Base-by-base conservation (phyloP, 2,113 vertebrate species). In the Sardina pilchardus region DNA sequence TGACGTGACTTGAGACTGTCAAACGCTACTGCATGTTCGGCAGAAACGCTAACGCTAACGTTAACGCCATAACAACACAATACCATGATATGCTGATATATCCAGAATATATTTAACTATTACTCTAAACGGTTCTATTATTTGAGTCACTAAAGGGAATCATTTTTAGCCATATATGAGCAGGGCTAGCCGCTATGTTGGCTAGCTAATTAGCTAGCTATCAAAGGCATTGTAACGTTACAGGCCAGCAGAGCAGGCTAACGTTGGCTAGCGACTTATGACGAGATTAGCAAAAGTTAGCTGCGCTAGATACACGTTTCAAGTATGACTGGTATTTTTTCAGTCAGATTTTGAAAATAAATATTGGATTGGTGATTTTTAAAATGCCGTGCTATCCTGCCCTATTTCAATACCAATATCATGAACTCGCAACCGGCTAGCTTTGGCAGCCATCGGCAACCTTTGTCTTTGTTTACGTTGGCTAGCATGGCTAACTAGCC, bases 401-500 rank as follows among this genome's bases (percentile, higher is more conserved):
- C 53, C 53, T 24, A 24, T 39, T 36, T 5, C 30, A 26, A 30
- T 30, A 17, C 17, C n/a, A 9, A 71, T 36, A 36, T 36, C 10
- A 1, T 17, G 4, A 78, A 1, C 30, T 12, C 71, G 26, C 34
- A 78, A 36, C 30, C 30, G 26, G 71, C 30, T 36, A 78, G 14
- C 10, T 36, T 36, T 16, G 0, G 71, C 4, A 14, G 30, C 71
- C 26, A 78, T 2, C 30, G 36, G 30, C 71, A 78, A 78, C 71
- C 71, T 78, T 78, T 78, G 71, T 78, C 71, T 78, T 78, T 78
- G 71, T 78, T 78, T 78, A 78, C 71, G 71, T 78, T 78, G 71
- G 71, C 71, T 78, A 78, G 71, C 71, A 78, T 36, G 10, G 71
- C 71, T 78, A 78, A 78, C 34, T 34, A 36, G 71, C 30, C 30